Percentiles rank a stretch among this genome's conserved stretches.
These are phyloP conservation scores for Cephus cinctus DNA, from an alignment of 1,140 invertebrate genomes.

Conservation along the genomic window DNA sequence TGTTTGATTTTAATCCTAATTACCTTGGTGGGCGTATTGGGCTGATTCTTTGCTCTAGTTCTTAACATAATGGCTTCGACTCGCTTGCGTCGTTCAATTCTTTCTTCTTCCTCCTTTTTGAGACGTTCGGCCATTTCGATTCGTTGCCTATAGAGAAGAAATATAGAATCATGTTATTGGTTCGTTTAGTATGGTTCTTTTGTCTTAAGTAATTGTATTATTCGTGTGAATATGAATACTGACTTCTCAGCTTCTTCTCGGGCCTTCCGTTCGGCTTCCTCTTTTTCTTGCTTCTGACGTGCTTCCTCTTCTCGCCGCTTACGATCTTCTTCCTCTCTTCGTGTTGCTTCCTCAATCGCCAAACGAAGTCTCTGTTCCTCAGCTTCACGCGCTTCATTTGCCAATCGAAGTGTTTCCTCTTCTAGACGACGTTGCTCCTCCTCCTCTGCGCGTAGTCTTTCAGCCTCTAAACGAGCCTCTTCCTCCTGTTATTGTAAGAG, in stretches of 20 bases:
- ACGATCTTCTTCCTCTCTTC: slow-evolving; percentile 68
- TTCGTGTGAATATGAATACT: slow-evolving; percentile 12
- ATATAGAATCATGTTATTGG: too few species aligned
- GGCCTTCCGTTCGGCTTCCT: slow-evolving; percentile 73
- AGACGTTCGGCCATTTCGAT: slow-evolving; percentile 73
- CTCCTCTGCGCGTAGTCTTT: slow-evolving; percentile 75
- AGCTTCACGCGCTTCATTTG: slow-evolving; percentile 68
- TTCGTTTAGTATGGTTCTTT: neutral
- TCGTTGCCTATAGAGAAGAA: slow-evolving; percentile 60
- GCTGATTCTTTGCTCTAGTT: slow-evolving; percentile 67
- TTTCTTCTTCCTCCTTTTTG: slow-evolving; percentile 77
- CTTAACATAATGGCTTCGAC: slow-evolving; percentile 83
- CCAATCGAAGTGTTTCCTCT: slow-evolving; percentile 70
- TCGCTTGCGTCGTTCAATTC: slow-evolving; percentile 72
- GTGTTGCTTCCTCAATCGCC: slow-evolving; percentile 66
- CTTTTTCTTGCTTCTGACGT: slow-evolving; percentile 69
- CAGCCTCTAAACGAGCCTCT: slow-evolving; percentile 72
- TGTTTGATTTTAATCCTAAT: slow-evolving; percentile 1
- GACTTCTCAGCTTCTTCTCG: slow-evolving; percentile 75
- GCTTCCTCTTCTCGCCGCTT: slow-evolving; percentile 66
- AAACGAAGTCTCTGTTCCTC: slow-evolving; percentile 73
- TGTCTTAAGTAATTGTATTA: neutral
- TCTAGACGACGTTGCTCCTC: slow-evolving; percentile 76
- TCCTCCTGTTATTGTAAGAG: slow-evolving; percentile 56
- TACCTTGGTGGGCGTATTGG: slow-evolving; percentile 56